Evolutionary conservation across 2,797 vertebrate species (phyloP).

Genomic region (Holocentrus rufus): DNA sequence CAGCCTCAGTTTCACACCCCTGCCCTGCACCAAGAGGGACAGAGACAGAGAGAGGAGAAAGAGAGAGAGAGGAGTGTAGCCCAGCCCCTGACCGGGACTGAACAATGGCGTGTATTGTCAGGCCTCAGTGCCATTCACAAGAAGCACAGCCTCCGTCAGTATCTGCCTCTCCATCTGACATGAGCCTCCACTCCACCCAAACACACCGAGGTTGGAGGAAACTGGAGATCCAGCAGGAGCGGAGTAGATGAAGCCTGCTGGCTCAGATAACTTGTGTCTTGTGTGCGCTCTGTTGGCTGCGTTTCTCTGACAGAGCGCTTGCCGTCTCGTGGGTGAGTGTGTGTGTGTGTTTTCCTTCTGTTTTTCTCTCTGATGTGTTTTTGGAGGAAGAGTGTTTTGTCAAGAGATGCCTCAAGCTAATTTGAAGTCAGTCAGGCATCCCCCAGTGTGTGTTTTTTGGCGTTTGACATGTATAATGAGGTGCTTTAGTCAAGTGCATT

Average conservation of each 20-base stretch:
- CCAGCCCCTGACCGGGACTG: slow-evolving; percentile 14
- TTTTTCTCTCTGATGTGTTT: slow-evolving; percentile 32
- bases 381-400: slow-evolving; percentile 42
- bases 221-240: slow-evolving; percentile 34
- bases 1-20: slow-evolving; percentile 46
- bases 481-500: slow-evolving; percentile 19
- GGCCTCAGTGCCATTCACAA: slow-evolving; percentile 52
- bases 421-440: slow-evolving; percentile 23
- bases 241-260: slow-evolving; percentile 19
- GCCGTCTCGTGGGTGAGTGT: slow-evolving; percentile 56
- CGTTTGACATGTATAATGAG: slow-evolving; percentile 49
- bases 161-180: slow-evolving; percentile 35
- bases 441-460: slow-evolving; percentile 23
- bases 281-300: slow-evolving; percentile 10
- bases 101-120: slow-evolving; percentile 77
- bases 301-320: slow-evolving; percentile 34
- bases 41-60: slow-evolving; percentile 10
- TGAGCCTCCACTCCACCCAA: slow-evolving; percentile 20
- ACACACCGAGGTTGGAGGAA: slow-evolving; percentile 21
- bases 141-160: slow-evolving; percentile 52
- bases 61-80: slow-evolving; percentile 28
- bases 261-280: slow-evolving; percentile 20
- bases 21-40: slow-evolving; percentile 14
- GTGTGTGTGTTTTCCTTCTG: slow-evolving; percentile 40
- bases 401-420: slow-evolving; percentile 37